These are phyloP conservation scores for Drosophila picticornis DNA, from an alignment of 2,888 invertebrate species.

Conservation along the genomic window DNA sequence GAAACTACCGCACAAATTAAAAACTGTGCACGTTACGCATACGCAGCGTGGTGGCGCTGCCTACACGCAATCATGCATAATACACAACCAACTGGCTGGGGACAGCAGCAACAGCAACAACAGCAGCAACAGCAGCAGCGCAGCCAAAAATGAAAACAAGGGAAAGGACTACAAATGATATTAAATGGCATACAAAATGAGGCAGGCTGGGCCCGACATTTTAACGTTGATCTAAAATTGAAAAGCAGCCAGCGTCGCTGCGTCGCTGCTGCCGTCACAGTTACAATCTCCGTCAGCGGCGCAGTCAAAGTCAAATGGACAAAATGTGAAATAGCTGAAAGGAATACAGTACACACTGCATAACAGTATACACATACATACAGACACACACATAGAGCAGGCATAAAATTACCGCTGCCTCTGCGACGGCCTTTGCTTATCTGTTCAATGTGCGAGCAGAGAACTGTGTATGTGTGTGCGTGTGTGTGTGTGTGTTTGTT, in stretches of 20 bases:
- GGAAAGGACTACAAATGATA: slow-evolving; percentile 64
- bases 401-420: slow-evolving; percentile 66
- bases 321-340: slow-evolving; percentile 56
- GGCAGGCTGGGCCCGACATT: slow-evolving; percentile 45
- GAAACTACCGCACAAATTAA: not conserved
- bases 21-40: slow-evolving; percentile 67
- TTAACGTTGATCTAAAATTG: slow-evolving; percentile 74
- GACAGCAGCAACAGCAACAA: slow-evolving; percentile 27
- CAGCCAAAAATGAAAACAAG: slow-evolving; percentile 1
- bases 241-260: slow-evolving; percentile 45
- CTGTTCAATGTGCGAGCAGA: slow-evolving; percentile 35
- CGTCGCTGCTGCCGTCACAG: slow-evolving; percentile 25
- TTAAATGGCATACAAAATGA: slow-evolving; percentile 80
- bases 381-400: slow-evolving; percentile 13
- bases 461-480: slow-evolving; percentile 5
- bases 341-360: slow-evolving; percentile 21
- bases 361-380: not conserved
- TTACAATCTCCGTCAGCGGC: not conserved
- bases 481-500: slow-evolving; percentile 46
- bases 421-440: slow-evolving; percentile 47
- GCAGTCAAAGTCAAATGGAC: slow-evolving; percentile 35
- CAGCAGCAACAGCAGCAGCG: slow-evolving; percentile 29
- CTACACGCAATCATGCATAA: slow-evolving; percentile 49
- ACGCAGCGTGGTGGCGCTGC: slow-evolving; percentile 63
- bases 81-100: slow-evolving; percentile 52